phyloP scores from a whole-genome alignment of 2,888 invertebrate genomes.

The Hydroisotoma schaefferi region DNA sequence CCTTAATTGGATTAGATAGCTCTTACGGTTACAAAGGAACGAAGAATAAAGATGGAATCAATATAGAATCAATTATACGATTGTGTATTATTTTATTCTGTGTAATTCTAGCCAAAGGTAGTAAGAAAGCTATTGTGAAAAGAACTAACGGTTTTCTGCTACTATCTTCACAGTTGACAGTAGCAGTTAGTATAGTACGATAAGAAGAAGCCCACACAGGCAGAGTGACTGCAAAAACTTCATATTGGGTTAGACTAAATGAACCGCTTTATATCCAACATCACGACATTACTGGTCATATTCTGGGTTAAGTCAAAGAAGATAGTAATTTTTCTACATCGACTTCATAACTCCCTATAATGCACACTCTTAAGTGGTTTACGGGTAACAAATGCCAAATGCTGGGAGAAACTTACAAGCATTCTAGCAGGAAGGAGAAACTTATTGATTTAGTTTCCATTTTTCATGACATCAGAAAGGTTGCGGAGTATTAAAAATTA shows the following conservation, averaged over 20 bases:
- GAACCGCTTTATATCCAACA: neutral
- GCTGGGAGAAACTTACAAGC: neutral
- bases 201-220: neutral
- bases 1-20: slow-evolving; percentile 22
- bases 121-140: neutral
- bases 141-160: neutral
- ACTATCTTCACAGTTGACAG: neutral
- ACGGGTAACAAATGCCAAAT: too few relatives aligned
- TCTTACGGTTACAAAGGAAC: neutral
- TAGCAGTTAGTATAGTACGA: neutral
- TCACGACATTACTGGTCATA: neutral
- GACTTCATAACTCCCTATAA: neutral
- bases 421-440: neutral
- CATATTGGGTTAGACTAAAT: too few relatives aligned
- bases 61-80: neutral
- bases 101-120: neutral
- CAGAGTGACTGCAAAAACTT: too few relatives aligned
- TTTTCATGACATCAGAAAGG: slow-evolving; percentile 7
- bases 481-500: neutral
- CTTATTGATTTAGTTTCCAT: neutral
- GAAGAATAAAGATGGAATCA: neutral
- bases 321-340: slow-evolving; percentile 2
- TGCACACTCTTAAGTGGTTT: neutral
- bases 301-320: neutral
- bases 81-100: neutral